Evolutionary conservation across 2,113 vertebrate genomes (phyloP), one percentile per base, ranked within the genome.

Genomic region (Burhinus oedicnemus): DNA sequence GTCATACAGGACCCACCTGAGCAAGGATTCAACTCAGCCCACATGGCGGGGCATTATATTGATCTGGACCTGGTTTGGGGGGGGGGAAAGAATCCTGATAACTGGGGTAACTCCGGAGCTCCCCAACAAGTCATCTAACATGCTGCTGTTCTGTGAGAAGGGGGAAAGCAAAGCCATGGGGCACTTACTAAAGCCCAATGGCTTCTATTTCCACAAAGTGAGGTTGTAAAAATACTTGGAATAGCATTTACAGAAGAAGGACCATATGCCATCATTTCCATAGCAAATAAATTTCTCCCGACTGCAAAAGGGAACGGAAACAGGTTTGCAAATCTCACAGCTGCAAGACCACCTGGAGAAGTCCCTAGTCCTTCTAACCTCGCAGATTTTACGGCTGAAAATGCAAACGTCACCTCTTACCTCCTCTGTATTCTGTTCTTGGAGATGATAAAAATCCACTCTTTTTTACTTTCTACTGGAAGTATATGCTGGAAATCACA

Each of bases 41-140:
- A 32, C 30, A 15, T 2, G 4, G 11, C 1, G 3, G n/a, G 15
- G 20, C 5, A 1, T 25, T 22, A 17, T 8, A 58, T 0, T 44
- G 42, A 85, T 34, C 38, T 9, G 38, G 47, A 12, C 2, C 17
- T 70, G 34, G 6, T 72, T 60, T 2, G 0, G 10, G 17, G 40
- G 8, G 36, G 8, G 6, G 40, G 40, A 8, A 11, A 71, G 25
- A 83, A 70, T 32, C 40, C 21, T 58, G 44, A 21, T 61, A 36
- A 52, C n/a, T 51, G 47, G 23, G 19, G n/a, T 77, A 85, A 79
- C 12, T 58, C 20, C 66, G n/a, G 68, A 89, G 42, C 27, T 49
- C 55, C 36, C 42, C 4, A 11, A 54, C 8, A 54, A 34, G 36
- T 70, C 22, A 38, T 27, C 10, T 65, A 51, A 32, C 36, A 69